Conservation (phyloP, 2,113 vertebrate species). For the Cyanocitta stelleri region DNA sequence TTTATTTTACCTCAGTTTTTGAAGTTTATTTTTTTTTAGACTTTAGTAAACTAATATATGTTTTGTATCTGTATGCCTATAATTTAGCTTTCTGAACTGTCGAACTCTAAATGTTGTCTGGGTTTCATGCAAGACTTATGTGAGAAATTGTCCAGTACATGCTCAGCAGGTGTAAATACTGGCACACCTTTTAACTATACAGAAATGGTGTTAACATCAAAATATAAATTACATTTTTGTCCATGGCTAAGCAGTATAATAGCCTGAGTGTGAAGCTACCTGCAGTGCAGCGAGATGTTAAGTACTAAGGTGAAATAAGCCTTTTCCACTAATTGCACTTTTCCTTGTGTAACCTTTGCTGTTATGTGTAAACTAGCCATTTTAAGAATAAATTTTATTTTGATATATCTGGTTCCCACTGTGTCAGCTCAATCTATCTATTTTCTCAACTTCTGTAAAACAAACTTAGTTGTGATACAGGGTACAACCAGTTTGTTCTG, state of each 20-base stretch:
- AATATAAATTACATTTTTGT: neutral
- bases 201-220: neutral
- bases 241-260: neutral
- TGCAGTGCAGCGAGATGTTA: neutral
- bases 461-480: neutral
- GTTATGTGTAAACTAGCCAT: slow-evolving; percentile 24
- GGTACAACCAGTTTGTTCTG: neutral
- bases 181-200: neutral
- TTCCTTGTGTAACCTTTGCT: slow-evolving; percentile 28
- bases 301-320: neutral
- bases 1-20: slow-evolving; percentile 53
- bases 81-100: neutral
- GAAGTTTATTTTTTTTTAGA: neutral
- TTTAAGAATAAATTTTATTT: slow-evolving; percentile 71
- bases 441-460: neutral
- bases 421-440: neutral
- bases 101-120: neutral
- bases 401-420: slow-evolving; percentile 35
- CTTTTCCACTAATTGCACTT: slow-evolving; percentile 14
- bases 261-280: neutral
- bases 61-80: slow-evolving; percentile 10
- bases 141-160: neutral
- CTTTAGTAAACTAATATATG: neutral
- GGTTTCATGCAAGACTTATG: neutral
- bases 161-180: neutral